Base-by-base conservation (phyloP, 2,888 invertebrate genomes). In the Clunio marinus region DNA sequence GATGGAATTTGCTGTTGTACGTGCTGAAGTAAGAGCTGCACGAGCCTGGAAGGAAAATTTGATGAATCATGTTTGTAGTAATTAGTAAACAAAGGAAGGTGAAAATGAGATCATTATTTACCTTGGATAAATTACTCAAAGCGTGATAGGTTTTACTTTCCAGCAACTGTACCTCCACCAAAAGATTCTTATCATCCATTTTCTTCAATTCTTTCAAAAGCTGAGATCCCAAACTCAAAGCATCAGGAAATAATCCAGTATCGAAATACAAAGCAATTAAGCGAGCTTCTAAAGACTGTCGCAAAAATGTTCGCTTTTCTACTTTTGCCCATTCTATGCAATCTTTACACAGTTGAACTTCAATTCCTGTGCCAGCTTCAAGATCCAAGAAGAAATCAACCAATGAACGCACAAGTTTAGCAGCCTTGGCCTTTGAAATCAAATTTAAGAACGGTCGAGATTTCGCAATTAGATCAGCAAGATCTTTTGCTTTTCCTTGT, bases 311-410 rank as follows among this genome's bases (percentile, higher is more conserved):
- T 73, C 99, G 87, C 72, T 96, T 90, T 78, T 99, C 98, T 76
- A 94, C 92, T 78, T 96, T 96, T 28, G 99, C 96, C 99, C 99
- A 99, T 81, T 96, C 94, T 81, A 99, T 99, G 81, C 97, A 98
- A 81, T 99, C 98, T 81, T 92, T 92, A 79, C 93, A 93, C 70
- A 94, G 81, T 80, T 93, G 89, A 67, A 91, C 91, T 83, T 96
- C 96, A 71, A 93, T 93, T 66, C 97, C 97, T 71, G 95, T 96
- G 62, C 91, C 93, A 71, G 96, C 96, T 78, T 98, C 96, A 80
- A 99, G 86, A 77, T 96, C 97, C 73, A 99, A 81, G 80, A 99
- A 99, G 82, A 96, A 88, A 78, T 99, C 99, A 10, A 99, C 97
- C 73, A 99, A 83, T 22, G 94, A 92, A 71, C 98, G 86, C 7